Evolutionary conservation across 2,113 vertebrate genomes (phyloP).

Genomic region (Callipepla squamata): DNA sequence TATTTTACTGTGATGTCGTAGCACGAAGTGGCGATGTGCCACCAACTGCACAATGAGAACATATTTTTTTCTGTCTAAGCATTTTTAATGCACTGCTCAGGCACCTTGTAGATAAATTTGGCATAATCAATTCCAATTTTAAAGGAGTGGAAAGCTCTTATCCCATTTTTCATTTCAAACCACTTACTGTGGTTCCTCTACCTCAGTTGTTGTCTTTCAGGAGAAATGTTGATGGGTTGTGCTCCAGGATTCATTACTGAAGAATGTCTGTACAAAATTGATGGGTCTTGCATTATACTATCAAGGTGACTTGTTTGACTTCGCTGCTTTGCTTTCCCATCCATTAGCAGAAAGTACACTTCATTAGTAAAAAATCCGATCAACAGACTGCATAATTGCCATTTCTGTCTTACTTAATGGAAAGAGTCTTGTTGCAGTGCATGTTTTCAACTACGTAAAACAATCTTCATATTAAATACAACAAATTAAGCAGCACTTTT

Average conservation of each 20-base stretch:
- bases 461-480: slow-evolving; percentile 25
- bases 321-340: not conserved
- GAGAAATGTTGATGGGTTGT: not conserved
- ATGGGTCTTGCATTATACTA: not conserved
- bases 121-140: not conserved
- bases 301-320: slow-evolving; percentile 55
- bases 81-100: not conserved
- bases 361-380: slow-evolving; percentile 55
- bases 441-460: slow-evolving; percentile 44
- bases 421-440: not conserved
- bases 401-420: slow-evolving; percentile 50
- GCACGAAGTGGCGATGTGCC: not conserved
- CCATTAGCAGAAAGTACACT: slow-evolving; percentile 36
- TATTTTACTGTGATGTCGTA: not conserved
- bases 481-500: slow-evolving; percentile 48
- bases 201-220: not conserved
- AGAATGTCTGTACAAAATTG: slow-evolving; percentile 12
- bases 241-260: slow-evolving; percentile 17
- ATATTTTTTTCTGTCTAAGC: not conserved
- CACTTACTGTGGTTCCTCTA: not conserved
- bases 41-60: accelerated
- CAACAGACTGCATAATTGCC: slow-evolving; percentile 59
- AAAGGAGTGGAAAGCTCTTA: not conserved
- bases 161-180: slow-evolving; percentile 29
- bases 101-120: not conserved